Evolutionary conservation across 64 coral and sea anemone genomes (phyloP), one percentile per base, ranked within the genome.

Genomic region (Stichodactyla mertensii): DNA sequence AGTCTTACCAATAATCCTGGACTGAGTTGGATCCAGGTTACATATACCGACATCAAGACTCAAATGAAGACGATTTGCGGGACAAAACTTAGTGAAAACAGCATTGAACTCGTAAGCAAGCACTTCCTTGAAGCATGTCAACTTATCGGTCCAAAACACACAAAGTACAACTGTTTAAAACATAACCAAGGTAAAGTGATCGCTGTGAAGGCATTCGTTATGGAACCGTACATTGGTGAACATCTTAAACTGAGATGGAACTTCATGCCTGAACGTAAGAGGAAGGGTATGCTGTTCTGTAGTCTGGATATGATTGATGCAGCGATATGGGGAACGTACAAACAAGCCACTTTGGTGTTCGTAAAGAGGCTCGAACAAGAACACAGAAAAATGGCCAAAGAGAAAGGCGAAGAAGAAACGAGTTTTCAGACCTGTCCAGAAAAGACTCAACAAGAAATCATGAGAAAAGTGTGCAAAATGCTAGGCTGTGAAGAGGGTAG

Each of bases 51-150:
- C 16, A 78, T 90, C 18, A 52, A 79, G 71, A 4, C 51, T 16
- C 56, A 85, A 6, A 27, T 86, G 55, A 86, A 58, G 89, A 52
- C 22, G 24, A 90, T 85, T 90, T 90, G 83, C 15, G 54, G 77
- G 19, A 36, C 13, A 16, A 79, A 79, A 45, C 83, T 80, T 51
- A 85, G 55, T 36, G 83, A 62, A 52, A 26, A 78, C 5, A 77
- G 22, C 16, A 80, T 90, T 23, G 77, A 20, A 85, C 70, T 79
- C 10, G 71, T 90, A 20, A 77, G 83, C 36, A 28, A 22, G 16
- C 89, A 85, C 12, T 90, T 90, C 16, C 22, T 54, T 18, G 74
- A 64, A 11, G 83, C 83, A 6, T 90, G 84, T 61, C 8, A 74
- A 11, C 36, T 8, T 28, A 74, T 74, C 0, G 69, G 69, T 23